Base-by-base conservation (phyloP, 2,797 vertebrate species). In the Pteronotus mesoamericanus region DNA sequence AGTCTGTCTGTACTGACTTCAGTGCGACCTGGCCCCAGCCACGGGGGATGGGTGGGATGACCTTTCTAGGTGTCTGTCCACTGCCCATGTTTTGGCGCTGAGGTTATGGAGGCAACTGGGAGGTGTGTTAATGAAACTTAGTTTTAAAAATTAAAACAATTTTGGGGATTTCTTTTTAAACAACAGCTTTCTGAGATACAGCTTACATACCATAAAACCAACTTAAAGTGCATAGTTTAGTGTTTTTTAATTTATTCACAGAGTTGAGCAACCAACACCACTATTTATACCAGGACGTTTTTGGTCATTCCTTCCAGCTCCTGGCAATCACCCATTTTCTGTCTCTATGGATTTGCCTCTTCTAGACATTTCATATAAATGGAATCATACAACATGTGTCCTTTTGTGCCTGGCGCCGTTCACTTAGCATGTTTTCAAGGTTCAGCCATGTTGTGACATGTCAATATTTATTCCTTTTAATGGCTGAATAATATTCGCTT, bases 201-300 rank as follows among this genome's bases (percentile, higher is more conserved):
- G 39, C 75, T 92, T 32, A 66, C 21, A 51, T 26, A 24, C 9
- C 29, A 24, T 68, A 10, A 15, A 80, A 2, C 42, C 15, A 29
- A 34, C n/a, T 32, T 51, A 48, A 68, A 83, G 21, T 68, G 22
- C 42, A 53, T 16, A 66, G 4, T 51, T 55, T 55, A 72, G 1
- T 94, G 26, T 44, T 59, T 86, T 64, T 87, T 87, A 78, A 14
- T 46, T n/a, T 75, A 39, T 66, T 79, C 39, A 68, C 34, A 53
- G 37, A 74, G 46, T 37, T 59, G 48, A 57, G 44, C n/a, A 15
- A 18, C 34, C 34, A 12, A 42, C 46, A 42, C 37, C 9, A 34
- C 61, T 74, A 1, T 53, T 77, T 53, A 78, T 91, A 78, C 66
- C 44, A 83, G 32, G 61, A 64, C 32, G 5, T n/a, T 64, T 16